Base-by-base conservation (phyloP, 2,888 invertebrate species). In the Eurytoma californica region DNA sequence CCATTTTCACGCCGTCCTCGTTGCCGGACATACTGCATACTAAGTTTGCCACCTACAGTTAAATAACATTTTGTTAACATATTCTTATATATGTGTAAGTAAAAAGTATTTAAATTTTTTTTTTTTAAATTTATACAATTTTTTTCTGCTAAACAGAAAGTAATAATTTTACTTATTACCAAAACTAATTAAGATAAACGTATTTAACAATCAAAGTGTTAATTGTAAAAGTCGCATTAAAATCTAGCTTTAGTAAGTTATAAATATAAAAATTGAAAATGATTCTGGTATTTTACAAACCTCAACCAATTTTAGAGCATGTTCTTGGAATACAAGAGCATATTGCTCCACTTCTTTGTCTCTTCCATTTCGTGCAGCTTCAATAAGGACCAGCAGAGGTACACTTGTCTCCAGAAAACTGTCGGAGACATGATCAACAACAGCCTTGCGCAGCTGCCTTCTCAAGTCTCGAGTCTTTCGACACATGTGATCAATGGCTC, bases 21-120 rank as follows among this genome's bases (percentile, higher is more conserved):
- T 99, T 98, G 89, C 95, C 97, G 0, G 98, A 98, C 98, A 99
- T 99, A 79, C 98, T 98, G 90, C 99, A 99, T 0, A 99, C 99
- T 57, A 99, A 92, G 90, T 97, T 97, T 0, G 99, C 98, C 0
- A 99, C 97, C 95, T 95, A 85, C 3, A 39, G 16, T 39, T 47
- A 13, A 39, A 39, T 7, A 7, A 5, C 7, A n/a, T 39, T 39
- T 39, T 39, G 39, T 39, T 39, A 39, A 39, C 7, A 39, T n/a
- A n/a, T n/a, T n/a, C n/a, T n/a, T n/a, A n/a, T n/a, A 39, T 0
- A 39, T 39, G 39, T 39, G 7, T n/a, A n/a, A n/a, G n/a, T n/a
- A n/a, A n/a, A n/a, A n/a, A n/a, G n/a, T n/a, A n/a, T n/a, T n/a
- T n/a, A n/a, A n/a, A n/a, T n/a, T n/a, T n/a, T n/a, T n/a, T n/a